phyloP scores from a whole-genome alignment of 2,888 invertebrate genomes.

The Drosophila histrio region DNA sequence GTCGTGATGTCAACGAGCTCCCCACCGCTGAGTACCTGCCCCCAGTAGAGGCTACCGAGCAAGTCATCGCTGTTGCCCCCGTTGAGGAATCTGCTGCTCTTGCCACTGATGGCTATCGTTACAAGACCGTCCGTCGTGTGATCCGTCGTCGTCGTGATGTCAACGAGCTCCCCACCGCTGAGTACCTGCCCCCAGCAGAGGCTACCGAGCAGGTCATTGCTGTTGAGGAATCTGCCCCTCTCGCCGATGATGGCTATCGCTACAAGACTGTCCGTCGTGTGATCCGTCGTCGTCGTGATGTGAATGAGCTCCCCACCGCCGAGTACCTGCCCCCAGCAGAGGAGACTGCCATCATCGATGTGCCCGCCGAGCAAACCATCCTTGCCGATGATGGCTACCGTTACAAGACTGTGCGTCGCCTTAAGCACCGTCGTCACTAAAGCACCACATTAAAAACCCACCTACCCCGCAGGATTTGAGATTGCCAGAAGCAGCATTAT shows the following conservation, averaged over 20 bases:
- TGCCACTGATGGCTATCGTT: conserved; percentile 72
- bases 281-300: conserved; percentile 76
- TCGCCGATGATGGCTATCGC: conserved; percentile 30
- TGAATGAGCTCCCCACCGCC: conserved; percentile 55
- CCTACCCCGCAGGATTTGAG: conserved; percentile 38
- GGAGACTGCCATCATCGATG: conserved; percentile 24
- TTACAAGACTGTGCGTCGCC: conserved; percentile 31
- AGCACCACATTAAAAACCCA: neutral
- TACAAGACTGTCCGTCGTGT: conserved; percentile 67
- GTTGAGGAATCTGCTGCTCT: conserved; percentile 37
- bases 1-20: conserved; percentile 75
- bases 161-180: conserved; percentile 50
- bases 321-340: conserved; percentile 73
- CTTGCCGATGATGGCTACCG: conserved; percentile 70
- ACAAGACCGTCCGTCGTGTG: conserved; percentile 68
- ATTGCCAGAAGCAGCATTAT: conserved; percentile 30
- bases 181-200: conserved; percentile 59
- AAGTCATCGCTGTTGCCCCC: conserved; percentile 30
- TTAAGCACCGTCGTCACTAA: conserved; percentile 23
- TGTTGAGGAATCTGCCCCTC: conserved; percentile 28
- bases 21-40: conserved; percentile 66
- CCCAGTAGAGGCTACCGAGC: conserved; percentile 45
- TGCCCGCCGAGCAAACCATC: conserved; percentile 28
- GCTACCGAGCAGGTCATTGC: conserved; percentile 23
- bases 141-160: conserved; percentile 70